Base-by-base conservation (phyloP, 2,888 invertebrate species). In the Lepetodrilus schrolli region DNA sequence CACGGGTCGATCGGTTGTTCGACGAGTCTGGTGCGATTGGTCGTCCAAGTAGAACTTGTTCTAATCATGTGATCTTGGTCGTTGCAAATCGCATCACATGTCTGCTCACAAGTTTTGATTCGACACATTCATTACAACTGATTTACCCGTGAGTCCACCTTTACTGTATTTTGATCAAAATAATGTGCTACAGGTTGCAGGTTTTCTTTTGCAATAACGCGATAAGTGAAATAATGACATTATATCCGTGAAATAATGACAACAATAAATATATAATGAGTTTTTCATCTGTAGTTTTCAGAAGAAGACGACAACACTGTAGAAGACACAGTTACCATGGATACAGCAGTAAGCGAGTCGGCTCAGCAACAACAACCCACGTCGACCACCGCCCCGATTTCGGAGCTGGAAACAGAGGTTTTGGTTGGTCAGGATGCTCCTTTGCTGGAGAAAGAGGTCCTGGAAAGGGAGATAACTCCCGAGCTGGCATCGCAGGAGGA, bases 281-380 rank as follows among this genome's bases (percentile, higher is more conserved):
- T 51, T 51, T 51, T 51, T 13, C n/a, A 0, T 58, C 7, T 26
- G 4, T 34, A 58, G 58, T 23, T 30, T 58, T 26, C 58, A 23
- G 58, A 58, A 30, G 23, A 23, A 58, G 58, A 58, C 26, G 34
- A 58, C 26, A 17, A n/a, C 34, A 58, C 5, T 30, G 13, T 30
- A 34, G 30, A 30, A 58, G n/a, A n/a, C n/a, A n/a, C n/a, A n/a
- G n/a, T n/a, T n/a, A 58, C 34, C 26, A 58, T 58, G 58, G 58
- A 58, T 8, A 58, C 58, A 4, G 58, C 58, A 23, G 58, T 58
- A 13, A 34, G 34, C 26, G 30, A 58, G 30, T 4, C 51, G 17
- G 30, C 30, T 13, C 30, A 30, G 30, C 48, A 48, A 4, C 30
- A 58, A 30, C 58, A 58, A 17, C 58, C 58, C 17, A 30, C 58